Evolutionary conservation across 2,113 vertebrate genomes (phyloP).

Genomic region (Junco hyemalis): DNA sequence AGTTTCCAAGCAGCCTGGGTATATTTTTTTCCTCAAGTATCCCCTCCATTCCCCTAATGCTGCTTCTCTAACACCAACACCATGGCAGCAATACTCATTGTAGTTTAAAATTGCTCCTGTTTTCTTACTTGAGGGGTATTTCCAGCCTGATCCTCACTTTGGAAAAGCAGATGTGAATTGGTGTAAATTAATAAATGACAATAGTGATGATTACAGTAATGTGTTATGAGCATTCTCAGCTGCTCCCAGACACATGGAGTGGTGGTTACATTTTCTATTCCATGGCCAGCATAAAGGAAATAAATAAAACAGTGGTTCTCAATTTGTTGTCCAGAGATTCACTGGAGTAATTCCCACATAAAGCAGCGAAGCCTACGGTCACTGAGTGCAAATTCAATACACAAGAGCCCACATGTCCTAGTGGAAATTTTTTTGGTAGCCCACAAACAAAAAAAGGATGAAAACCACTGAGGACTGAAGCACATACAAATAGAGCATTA

Average conservation of each 20-base stretch:
- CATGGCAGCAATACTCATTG: background rate
- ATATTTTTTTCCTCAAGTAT: background rate
- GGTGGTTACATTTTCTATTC: background rate
- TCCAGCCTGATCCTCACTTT: background rate
- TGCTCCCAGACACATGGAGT: background rate
- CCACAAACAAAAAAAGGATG: background rate
- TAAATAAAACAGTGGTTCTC: background rate
- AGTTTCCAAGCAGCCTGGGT: background rate
- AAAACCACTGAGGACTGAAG: background rate
- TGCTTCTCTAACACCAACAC: background rate
- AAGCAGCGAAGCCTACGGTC: background rate
- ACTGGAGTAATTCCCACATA: background rate
- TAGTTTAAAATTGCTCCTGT: background rate
- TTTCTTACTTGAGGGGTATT: background rate
- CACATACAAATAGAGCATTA: slow-evolving; percentile 6
- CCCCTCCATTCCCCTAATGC: background rate
- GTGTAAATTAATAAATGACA: background rate
- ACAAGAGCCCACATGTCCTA: background rate
- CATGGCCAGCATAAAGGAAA: background rate
- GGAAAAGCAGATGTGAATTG: background rate
- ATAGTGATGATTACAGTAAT: background rate
- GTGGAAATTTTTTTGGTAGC: background rate
- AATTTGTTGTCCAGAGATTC: background rate
- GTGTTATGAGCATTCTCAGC: background rate
- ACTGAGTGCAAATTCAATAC: background rate